Evolutionary conservation across 2,113 vertebrate genomes (phyloP), one percentile per base, ranked within the genome.

Genomic region (Antigone vipio): DNA sequence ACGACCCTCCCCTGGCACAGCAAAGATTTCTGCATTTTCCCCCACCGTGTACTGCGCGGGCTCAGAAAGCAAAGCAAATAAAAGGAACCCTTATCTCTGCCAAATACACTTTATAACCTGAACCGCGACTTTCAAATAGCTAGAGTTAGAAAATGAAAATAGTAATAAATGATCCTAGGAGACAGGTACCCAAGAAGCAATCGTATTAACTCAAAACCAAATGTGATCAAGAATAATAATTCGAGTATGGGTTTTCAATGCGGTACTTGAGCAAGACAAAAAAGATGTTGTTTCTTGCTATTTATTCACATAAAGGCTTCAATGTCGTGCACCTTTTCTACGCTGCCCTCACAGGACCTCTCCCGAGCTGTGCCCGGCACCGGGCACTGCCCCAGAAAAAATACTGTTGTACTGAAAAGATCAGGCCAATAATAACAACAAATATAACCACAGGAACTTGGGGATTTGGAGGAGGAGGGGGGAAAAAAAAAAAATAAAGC

Each of bases 321-420:
- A 0, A 45, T 44, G 30, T 11, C 27, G 3, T 11, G 34, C 30
- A 60, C 81, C 53, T 88, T 67, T 49, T 17, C 63, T 30, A 10
- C 29, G 1, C 23, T 82, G 84, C 68, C 76, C 93, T 89, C 72
- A 6, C 23, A 50, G 60, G 73, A 87, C 69, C 80, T 80, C 67
- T 85, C 71, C 80, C 0, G 1, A 53, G 69, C 76, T 42, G 19
- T 92, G 75, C 75, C 89, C 8, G 2, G 68, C 56, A 22, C 86
- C 20, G 35, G 93, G 84, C 89, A 66, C 55, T 11, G 56, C 67
- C 71, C 95, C 94, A 95, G 85, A 9, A 62, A 47, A 88, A 94
- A 89, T 42, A 89, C 2, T 34, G 20, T 40, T 50, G 49, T 38
- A 45, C 44, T n/a, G 49, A 60, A 64, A 76, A 72, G n/a, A 82